These are phyloP conservation scores for Malthinus flaveolus DNA, from an alignment of 2,888 invertebrate genomes.

Conservation along the genomic window DNA sequence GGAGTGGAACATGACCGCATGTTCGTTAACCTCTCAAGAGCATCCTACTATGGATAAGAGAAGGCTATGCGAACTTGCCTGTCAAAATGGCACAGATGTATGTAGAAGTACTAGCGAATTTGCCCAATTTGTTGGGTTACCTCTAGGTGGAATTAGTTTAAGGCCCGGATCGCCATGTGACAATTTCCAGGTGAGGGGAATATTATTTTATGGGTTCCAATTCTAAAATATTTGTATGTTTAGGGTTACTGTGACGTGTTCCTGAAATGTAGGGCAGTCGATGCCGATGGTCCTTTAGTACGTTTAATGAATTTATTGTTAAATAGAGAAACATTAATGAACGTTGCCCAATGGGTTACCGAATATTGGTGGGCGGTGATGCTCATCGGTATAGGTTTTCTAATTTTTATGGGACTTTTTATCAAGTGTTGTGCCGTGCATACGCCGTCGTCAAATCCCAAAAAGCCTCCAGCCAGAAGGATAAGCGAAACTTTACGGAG, in stretches of 20 bases:
- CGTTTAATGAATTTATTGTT: constrained; percentile 94
- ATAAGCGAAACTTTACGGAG: constrained; percentile 88
- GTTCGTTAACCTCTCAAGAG: constrained; percentile 85
- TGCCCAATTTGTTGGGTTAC: constrained; percentile 71
- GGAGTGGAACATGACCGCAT: constrained; percentile 92
- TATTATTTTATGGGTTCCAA: no score
- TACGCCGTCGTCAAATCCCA: constrained; percentile 98
- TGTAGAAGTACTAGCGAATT: constrained; percentile 90
- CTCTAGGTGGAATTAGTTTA: constrained; percentile 80
- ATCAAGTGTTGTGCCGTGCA: constrained; percentile 99
- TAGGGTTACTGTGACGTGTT: constrained; percentile 99
- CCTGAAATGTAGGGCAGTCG: constrained; percentile 96
- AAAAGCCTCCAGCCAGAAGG: constrained; percentile 91
- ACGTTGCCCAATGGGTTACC: constrained; percentile 91
- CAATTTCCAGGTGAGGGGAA: constrained; percentile 80
- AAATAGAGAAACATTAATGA: constrained; percentile 84
- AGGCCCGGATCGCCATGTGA: constrained; percentile 98
- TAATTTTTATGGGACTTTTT: constrained; percentile 96
- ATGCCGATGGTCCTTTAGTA: constrained; percentile 97
- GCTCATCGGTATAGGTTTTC: constrained; percentile 86
- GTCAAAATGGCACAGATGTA: constrained; percentile 81
- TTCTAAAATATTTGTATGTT: constrained; percentile 30
- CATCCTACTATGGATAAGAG: constrained; percentile 78
- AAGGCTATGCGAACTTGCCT: constrained; percentile 95
- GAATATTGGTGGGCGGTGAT: constrained; percentile 96